Conservation (phyloP, 2,888 invertebrate species). For the Vannuccia rotundouncinata region DNA sequence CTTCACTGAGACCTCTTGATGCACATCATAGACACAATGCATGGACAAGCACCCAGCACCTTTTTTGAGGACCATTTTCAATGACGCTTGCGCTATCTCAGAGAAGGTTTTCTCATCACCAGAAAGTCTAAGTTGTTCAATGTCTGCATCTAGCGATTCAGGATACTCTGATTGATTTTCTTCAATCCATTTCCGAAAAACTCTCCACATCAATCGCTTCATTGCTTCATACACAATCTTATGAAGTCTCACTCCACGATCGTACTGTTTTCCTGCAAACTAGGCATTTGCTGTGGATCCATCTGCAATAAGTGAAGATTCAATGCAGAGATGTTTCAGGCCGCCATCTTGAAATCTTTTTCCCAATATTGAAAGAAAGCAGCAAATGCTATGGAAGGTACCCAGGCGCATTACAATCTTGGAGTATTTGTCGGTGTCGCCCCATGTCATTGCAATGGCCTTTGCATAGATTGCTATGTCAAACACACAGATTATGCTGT, state of each 20-base stretch:
- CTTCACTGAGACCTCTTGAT: not conserved
- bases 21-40: not conserved
- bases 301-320: constrained; percentile 15
- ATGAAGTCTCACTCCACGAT: too few species aligned
- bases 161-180: too few species aligned
- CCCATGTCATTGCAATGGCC: not conserved
- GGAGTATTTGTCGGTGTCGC: not conserved
- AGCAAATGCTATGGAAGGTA: not conserved
- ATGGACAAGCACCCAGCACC: constrained; percentile 14
- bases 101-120: not conserved
- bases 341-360: constrained; percentile 19
- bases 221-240: too few species aligned
- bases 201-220: too few species aligned
- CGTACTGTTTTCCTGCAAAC: too few species aligned
- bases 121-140: constrained; percentile 26
- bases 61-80: constrained; percentile 15
- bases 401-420: not conserved
- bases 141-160: too few species aligned
- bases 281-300: too few species aligned
- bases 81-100: constrained; percentile 16
- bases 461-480: not conserved
- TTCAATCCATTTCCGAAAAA: too few species aligned
- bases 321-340: constrained; percentile 20
- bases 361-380: not conserved
- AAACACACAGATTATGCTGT: not conserved